phyloP scores from a whole-genome alignment of 2,797 vertebrate species.

The Molothrus aeneus region DNA sequence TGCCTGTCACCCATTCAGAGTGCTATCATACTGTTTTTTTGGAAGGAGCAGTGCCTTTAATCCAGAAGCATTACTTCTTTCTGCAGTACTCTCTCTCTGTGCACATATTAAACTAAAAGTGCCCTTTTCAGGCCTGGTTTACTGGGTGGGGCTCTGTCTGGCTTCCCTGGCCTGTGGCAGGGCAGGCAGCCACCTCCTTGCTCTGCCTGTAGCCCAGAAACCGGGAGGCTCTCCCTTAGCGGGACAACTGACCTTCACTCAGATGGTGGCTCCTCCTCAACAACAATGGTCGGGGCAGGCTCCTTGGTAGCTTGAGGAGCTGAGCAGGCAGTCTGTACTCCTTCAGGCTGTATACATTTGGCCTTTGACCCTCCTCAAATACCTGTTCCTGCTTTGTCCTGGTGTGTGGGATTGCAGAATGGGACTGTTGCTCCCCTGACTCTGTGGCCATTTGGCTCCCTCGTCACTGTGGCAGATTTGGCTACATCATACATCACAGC shows the following conservation, averaged over 20 bases:
- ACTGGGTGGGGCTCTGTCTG: background rate
- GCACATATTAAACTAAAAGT: background rate
- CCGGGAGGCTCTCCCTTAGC: background rate
- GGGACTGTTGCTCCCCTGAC: background rate
- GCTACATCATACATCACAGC: background rate
- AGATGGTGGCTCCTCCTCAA: slow-evolving; percentile 59
- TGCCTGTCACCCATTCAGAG: background rate
- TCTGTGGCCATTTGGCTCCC: background rate
- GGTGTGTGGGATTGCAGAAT: background rate
- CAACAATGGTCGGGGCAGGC: slow-evolving; percentile 9
- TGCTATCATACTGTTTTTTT: rapidly evolving
- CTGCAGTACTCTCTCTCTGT: background rate
- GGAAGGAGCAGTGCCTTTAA: background rate
- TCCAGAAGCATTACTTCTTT: background rate
- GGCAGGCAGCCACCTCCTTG: slow-evolving; percentile 36
- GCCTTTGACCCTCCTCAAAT: slow-evolving; percentile 33
- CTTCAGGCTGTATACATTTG: slow-evolving; percentile 46
- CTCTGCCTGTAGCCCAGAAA: slow-evolving; percentile 1
- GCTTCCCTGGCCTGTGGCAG: background rate
- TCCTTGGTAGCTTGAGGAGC: background rate
- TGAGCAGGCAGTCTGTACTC: background rate
- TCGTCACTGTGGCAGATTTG: background rate
- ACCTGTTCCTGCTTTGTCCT: background rate
- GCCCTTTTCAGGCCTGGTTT: background rate
- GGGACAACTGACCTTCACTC: slow-evolving; percentile 52